These are phyloP conservation scores for Hypsopygia costalis DNA, from an alignment of 2,888 invertebrate species.

Conservation along the genomic window DNA sequence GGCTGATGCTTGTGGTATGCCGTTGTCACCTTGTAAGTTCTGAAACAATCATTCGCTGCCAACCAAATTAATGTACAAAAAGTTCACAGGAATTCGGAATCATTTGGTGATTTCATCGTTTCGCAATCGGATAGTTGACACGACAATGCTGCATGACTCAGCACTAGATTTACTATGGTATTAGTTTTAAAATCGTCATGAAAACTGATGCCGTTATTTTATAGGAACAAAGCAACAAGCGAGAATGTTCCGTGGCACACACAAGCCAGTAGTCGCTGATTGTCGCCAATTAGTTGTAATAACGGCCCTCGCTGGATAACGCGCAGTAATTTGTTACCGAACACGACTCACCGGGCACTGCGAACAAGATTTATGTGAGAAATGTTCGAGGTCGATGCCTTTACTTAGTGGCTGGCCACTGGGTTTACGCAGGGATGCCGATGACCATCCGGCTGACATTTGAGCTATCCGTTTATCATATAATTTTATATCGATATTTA, in stretches of 20 bases:
- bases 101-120: background rate
- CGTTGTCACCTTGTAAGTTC: no score
- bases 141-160: background rate
- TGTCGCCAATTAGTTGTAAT: conserved; percentile 76
- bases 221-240: conserved; percentile 11
- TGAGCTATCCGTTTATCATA: no score
- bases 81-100: no score
- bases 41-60: no score
- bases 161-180: background rate
- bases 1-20: no score
- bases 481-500: no score
- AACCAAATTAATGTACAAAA: no score
- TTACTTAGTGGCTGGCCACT: conserved; percentile 13
- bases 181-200: background rate
- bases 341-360: conserved; percentile 31
- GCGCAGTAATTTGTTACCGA: conserved; percentile 62
- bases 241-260: conserved; percentile 43
- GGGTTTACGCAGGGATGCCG: conserved; percentile 7
- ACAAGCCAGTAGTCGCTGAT: conserved; percentile 59
- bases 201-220: no score
- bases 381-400: conserved; percentile 58
- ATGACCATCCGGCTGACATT: no score
- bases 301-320: conserved; percentile 56
- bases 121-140: background rate
- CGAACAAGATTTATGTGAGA: conserved; percentile 65